Base-by-base conservation (phyloP, 2,113 vertebrate species). In the Emydocephalus ijimae region DNA sequence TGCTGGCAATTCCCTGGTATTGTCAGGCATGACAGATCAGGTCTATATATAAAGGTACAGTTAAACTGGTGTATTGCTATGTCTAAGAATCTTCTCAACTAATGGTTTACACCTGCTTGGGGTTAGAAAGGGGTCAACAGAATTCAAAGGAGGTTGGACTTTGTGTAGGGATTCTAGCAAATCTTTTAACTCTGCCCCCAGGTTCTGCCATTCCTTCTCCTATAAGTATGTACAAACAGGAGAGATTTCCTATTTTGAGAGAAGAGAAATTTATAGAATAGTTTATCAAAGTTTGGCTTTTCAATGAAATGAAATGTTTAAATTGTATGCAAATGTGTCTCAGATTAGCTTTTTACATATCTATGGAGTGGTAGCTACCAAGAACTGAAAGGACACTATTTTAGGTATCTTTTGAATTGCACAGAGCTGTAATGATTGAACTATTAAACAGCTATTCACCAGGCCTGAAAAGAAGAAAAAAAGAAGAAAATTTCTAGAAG, bases 211-310 rank as follows among this genome's bases (percentile, higher is more conserved):
- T 61, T 61, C 26, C 59, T 61, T 61, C 59, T 61, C 59, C 59
- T 61, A 4, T 61, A 12, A 10, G 9, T 61, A 59, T 29, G 94
- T 45, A 86, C 18, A 91, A 93, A 94, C 91, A 94, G 92, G 95
- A 97, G 97, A 96, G 96, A 95, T 96, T 96, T 95, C 98, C 97
- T 98, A 97, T 98, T 98, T 98, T 98, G 98, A 98, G 97, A 98
- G 97, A 97, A 95, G 96, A 97, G 95, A 96, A 97, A 98, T 98
- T 98, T 98, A 98, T 98, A 98, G 98, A 98, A 98, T 98, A 97
- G 97, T 98, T 98, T 97, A 97, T 98, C 96, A 95, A 89, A 93
- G 96, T 96, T 97, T 94, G 93, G 43, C 96, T 97, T 95, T 94
- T 96, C 96, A 96, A 93, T n/a, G 91, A 96, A 96, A 97, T 96